phyloP scores from a whole-genome alignment of 2,797 vertebrate genomes.

The Cynopterus sphinx region DNA sequence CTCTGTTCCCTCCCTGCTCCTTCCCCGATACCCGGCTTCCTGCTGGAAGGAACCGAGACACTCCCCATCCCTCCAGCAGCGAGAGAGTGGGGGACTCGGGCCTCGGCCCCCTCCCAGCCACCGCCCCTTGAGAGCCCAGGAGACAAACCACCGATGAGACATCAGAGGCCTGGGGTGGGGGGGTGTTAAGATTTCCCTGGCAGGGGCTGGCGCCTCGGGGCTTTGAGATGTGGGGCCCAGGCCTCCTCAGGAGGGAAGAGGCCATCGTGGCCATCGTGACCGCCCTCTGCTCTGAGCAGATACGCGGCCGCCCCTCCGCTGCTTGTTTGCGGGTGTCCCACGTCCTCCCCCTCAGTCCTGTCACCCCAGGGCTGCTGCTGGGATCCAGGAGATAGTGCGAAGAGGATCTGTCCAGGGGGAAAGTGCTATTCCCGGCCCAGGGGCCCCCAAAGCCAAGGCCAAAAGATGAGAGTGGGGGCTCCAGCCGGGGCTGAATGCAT shows the following conservation, averaged over 20 bases:
- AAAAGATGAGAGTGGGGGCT: neutral
- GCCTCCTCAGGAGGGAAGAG: neutral
- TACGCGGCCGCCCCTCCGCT: accelerated
- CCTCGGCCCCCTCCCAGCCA: neutral
- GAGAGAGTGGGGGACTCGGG: neutral
- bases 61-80: too few species aligned
- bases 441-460: accelerated
- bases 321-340: neutral
- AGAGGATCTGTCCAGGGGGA: neutral
- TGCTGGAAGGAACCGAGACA: neutral
- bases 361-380: neutral
- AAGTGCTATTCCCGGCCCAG: accelerated
- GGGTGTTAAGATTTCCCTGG: accelerated
- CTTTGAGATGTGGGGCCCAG: neutral
- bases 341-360: neutral
- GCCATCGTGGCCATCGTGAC: accelerated
- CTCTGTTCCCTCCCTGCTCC: neutral
- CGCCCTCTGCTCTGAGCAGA: neutral
- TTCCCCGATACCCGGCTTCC: neutral
- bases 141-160: neutral
- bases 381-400: neutral
- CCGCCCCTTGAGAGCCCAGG: neutral
- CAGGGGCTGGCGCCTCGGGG: neutral
- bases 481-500: too few species aligned
- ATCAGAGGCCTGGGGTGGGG: neutral